A percentile compares a stretch with the other conserved stretches of the same genome.
Evolutionary conservation across 2,797 vertebrate genomes (phyloP).

Genomic region (Premnoplex brunnescens): DNA sequence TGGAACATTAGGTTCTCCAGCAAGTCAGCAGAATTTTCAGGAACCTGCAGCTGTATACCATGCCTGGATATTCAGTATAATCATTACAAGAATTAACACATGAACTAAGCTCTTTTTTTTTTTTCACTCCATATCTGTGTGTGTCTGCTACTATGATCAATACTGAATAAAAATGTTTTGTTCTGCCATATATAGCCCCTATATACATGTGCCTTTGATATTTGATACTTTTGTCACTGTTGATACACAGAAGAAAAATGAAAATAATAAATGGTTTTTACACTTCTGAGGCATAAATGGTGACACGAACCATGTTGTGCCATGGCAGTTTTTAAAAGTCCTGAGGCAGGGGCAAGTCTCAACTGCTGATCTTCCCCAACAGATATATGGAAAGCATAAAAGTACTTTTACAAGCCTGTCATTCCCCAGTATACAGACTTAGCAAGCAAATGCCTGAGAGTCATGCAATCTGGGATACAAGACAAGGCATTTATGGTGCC

Average conservation of each 20-base stretch:
- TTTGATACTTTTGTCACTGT: neutral
- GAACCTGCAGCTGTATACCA: rapidly evolving
- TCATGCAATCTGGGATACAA: neutral
- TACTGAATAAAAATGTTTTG: neutral
- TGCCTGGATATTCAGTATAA: neutral
- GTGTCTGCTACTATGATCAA: neutral
- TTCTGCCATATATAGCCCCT: neutral
- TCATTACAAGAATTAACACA: neutral
- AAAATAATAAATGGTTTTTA: neutral
- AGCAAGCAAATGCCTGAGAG: neutral
- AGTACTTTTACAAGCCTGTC: neutral
- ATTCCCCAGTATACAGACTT: neutral
- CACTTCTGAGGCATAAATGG: neutral
- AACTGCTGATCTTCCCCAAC: neutral
- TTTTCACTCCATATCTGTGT: neutral
- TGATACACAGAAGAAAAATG: neutral
- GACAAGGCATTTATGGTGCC: neutral
- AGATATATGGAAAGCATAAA: neutral
- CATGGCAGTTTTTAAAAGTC: neutral
- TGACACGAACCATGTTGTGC: neutral
- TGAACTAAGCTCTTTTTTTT: neutral
- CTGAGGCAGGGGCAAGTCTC: neutral
- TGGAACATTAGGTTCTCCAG: neutral
- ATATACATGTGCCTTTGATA: neutral
- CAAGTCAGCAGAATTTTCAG: neutral